These are phyloP conservation scores for Drosophila barbarae DNA, from an alignment of 2,888 invertebrate genomes.

Conservation along the genomic window DNA sequence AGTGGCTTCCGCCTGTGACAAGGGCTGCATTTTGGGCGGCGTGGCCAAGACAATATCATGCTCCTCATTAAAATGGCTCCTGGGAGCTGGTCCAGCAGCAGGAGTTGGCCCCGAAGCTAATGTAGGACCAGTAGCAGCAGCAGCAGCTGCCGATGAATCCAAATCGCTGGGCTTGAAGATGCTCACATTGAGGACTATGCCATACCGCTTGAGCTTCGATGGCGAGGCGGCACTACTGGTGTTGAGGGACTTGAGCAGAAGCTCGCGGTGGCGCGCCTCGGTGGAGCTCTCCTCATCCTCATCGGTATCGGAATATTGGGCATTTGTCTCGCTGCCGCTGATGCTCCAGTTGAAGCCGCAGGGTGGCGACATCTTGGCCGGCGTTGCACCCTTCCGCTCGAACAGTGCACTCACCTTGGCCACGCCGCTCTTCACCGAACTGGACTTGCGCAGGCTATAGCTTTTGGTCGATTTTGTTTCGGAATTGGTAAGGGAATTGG, in stretches of 20 bases:
- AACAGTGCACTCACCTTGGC: conserved; percentile 65
- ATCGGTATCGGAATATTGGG: conserved; percentile 72
- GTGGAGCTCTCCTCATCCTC: conserved; percentile 63
- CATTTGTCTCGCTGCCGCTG: conserved; percentile 66
- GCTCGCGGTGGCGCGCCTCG: conserved; percentile 49
- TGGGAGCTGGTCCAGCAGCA: conserved; percentile 49
- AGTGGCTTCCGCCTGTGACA: conserved; percentile 32
- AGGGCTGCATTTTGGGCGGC: conserved; percentile 63
- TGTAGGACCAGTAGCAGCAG: background rate
- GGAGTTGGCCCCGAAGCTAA: background rate
- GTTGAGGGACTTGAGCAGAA: conserved; percentile 43
- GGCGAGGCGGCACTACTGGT: conserved; percentile 42
- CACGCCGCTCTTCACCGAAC: conserved; percentile 54
- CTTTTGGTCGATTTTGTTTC: conserved; percentile 20
- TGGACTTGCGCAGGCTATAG: conserved; percentile 58
- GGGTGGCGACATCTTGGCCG: conserved; percentile 74
- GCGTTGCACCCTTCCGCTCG: conserved; percentile 48
- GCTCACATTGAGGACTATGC: conserved; percentile 78
- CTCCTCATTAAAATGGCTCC: conserved; percentile 70
- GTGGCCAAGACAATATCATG: conserved; percentile 70
- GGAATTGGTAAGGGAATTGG: conserved; percentile 15
- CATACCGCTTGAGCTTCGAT: conserved; percentile 78
- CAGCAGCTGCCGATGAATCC: background rate
- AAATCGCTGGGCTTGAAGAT: conserved; percentile 67
- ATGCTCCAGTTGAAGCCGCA: conserved; percentile 80